These are phyloP conservation scores for Nymphicus hollandicus DNA, from an alignment of 2,113 vertebrate genomes.

Conservation along the genomic window DNA sequence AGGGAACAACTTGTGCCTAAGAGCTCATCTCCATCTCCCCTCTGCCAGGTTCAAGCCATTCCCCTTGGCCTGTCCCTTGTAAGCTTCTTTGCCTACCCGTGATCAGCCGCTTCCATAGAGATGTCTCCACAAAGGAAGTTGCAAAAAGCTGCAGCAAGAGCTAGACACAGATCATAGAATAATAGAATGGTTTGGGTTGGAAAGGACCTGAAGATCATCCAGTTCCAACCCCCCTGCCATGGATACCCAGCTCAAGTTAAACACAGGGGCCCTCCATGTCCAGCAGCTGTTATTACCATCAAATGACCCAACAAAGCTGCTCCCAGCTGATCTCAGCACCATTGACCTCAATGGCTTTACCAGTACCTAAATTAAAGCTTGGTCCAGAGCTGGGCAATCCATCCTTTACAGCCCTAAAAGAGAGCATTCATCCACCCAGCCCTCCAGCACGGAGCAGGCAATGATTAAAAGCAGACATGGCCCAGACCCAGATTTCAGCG, in stretches of 20 bases:
- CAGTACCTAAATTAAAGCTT: rapidly evolving
- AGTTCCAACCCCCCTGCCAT: background rate
- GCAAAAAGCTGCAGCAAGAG: background rate
- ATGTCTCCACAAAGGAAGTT: rapidly evolving
- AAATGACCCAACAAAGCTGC: rapidly evolving
- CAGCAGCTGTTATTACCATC: rapidly evolving
- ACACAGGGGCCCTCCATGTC: rapidly evolving
- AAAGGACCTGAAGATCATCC: background rate
- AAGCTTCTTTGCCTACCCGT: background rate
- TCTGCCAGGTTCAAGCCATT: background rate
- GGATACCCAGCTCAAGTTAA: rapidly evolving
- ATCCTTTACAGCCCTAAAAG: background rate
- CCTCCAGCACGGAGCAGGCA: background rate
- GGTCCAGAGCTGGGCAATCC: background rate
- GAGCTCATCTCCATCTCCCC: background rate
- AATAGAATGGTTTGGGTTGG: background rate
- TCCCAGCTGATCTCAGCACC: background rate
- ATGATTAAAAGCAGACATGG: background rate
- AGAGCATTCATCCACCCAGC: background rate
- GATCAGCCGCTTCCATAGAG: rapidly evolving
- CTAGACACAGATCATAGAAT: background rate
- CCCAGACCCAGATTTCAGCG: background rate
- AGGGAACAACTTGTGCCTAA: background rate
- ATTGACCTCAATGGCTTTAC: background rate
- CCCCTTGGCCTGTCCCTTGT: background rate